Conservation (phyloP, 2,888 invertebrate genomes). For the Polyommatus iphigenia region DNA sequence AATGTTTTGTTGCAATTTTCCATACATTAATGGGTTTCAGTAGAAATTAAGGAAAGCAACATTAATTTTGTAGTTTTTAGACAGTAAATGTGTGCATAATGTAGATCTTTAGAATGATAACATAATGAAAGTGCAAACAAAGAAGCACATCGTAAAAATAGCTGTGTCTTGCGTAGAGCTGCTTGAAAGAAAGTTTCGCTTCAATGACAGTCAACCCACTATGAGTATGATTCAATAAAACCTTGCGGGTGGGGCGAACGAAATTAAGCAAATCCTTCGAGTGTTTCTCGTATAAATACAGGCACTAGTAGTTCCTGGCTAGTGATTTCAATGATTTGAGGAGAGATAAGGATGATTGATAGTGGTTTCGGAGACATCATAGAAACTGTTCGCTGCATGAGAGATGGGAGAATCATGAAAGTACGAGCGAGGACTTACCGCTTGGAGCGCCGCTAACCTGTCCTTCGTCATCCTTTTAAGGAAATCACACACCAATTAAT, state of each 20-base stretch:
- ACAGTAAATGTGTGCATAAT: neutral
- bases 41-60: neutral
- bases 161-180: slow-evolving; percentile 45
- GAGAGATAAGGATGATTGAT: slow-evolving; percentile 53
- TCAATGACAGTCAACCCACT: slow-evolving; percentile 57
- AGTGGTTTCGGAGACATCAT: slow-evolving; percentile 69
- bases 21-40: neutral
- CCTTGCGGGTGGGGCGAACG: slow-evolving; percentile 73
- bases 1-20: neutral
- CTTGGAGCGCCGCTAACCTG: slow-evolving; percentile 97
- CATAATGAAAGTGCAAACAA: slow-evolving; percentile 47
- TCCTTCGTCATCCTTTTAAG: slow-evolving; percentile 94
- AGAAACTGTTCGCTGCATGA: slow-evolving; percentile 66
- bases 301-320: neutral
- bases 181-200: slow-evolving; percentile 61
- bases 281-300: slow-evolving; percentile 27
- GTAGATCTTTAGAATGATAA: neutral
- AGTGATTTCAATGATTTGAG: slow-evolving; percentile 23
- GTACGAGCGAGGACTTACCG: slow-evolving; percentile 83
- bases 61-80: neutral
- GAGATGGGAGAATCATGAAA: slow-evolving; percentile 49
- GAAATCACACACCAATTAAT: slow-evolving; percentile 84
- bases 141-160: slow-evolving; percentile 10
- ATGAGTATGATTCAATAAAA: slow-evolving; percentile 63
- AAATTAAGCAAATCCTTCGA: slow-evolving; percentile 42